A percentile compares a stretch with the other conserved stretches of the same genome.
Evolutionary conservation across 1,140 invertebrate genomes (phyloP).

Genomic region (Choristoneura fumiferana): DNA sequence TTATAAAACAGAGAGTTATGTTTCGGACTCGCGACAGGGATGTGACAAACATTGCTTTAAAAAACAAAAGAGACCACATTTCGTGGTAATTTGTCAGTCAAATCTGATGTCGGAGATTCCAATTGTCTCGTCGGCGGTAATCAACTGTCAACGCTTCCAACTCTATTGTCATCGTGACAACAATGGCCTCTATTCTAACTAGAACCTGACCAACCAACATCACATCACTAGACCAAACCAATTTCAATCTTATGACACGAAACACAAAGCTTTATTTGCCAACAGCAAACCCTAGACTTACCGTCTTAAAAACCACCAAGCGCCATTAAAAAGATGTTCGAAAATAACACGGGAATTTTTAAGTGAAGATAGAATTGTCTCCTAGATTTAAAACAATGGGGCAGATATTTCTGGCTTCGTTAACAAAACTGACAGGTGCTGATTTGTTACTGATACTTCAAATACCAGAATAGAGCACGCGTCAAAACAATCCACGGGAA

Average conservation of each 20-base stretch:
- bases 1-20: constrained; percentile 16
- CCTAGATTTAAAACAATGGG: constrained; percentile 54
- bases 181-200: constrained; percentile 36
- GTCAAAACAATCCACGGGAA: constrained; percentile 50
- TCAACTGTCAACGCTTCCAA: constrained; percentile 50
- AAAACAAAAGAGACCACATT: constrained; percentile 27
- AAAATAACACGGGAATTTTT: constrained; percentile 41
- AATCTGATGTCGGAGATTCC: constrained; percentile 39
- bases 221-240: constrained; percentile 14
- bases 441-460: constrained; percentile 49
- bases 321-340: constrained; percentile 37
- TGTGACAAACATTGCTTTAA: constrained; percentile 31
- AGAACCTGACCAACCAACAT: constrained; percentile 21
- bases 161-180: constrained; percentile 48
- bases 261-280: constrained; percentile 18
- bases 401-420: constrained; percentile 42
- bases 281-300: constrained; percentile 5
- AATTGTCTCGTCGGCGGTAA: constrained; percentile 40
- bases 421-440: constrained; percentile 56
- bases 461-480: constrained; percentile 48
- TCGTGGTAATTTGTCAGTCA: constrained; percentile 51
- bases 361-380: constrained; percentile 53
- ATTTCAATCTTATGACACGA: constrained; percentile 27
- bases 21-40: constrained; percentile 17
- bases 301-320: constrained; percentile 20